Conservation (phyloP, 1,140 invertebrate species). For the Pseudachorutes palmiensis region DNA sequence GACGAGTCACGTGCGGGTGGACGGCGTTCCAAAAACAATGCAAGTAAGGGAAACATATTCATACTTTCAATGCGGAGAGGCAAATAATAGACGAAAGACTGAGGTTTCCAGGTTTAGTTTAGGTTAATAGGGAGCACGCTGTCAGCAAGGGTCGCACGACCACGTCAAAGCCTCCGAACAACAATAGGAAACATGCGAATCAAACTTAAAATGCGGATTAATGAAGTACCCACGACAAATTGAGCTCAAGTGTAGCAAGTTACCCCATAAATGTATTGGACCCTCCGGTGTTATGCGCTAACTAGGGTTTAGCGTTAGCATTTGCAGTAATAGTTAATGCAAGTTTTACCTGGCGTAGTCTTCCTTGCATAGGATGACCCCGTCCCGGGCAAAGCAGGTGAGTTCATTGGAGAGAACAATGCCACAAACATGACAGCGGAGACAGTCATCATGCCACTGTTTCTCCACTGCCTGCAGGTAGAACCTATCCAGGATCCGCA, state of each 20-base stretch:
- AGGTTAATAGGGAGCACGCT: background rate
- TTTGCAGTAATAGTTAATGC: no score
- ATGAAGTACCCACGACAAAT: no score
- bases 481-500: constrained; percentile 73
- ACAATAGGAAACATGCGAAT: background rate
- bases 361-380: constrained; percentile 93
- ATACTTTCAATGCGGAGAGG: background rate
- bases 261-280: no score
- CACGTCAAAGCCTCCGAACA: background rate
- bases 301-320: no score
- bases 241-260: no score
- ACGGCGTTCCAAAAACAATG: constrained; percentile 8
- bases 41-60: constrained; percentile 9
- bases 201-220: background rate
- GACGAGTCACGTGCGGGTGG: background rate
- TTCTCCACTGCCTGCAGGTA: constrained; percentile 79
- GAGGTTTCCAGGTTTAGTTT: constrained; percentile 3
- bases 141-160: background rate
- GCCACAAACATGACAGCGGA: constrained; percentile 70
- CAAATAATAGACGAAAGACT: background rate
- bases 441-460: constrained; percentile 77
- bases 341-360: constrained; percentile 84
- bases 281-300: no score
- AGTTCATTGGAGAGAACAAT: constrained; percentile 77
- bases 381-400: constrained; percentile 86